Percentiles rank a stretch among this genome's conserved stretches.
phyloP scores from a whole-genome alignment of 2,797 vertebrate species.

The Rhabdomys pumilio region DNA sequence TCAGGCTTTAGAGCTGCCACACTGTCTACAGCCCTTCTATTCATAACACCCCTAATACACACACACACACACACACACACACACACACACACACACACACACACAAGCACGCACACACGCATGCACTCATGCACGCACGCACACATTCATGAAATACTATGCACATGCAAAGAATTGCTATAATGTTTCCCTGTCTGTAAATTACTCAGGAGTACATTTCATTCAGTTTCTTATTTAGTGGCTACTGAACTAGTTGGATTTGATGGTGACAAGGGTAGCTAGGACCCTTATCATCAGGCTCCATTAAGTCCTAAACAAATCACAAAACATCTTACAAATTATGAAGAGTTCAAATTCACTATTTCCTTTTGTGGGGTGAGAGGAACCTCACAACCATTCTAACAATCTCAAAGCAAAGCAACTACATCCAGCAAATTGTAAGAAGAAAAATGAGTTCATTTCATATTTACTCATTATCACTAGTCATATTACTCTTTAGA shows the following conservation, averaged over 20 bases:
- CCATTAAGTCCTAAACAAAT: not conserved
- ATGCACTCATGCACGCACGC: not conserved
- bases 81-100: not conserved
- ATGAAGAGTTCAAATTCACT: not conserved
- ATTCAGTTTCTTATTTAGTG: constrained; percentile 6
- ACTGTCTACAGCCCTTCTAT: not conserved
- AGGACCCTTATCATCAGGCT: not conserved
- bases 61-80: too few relatives aligned
- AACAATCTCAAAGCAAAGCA: not conserved
- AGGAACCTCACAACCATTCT: not conserved
- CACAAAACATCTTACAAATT: not conserved
- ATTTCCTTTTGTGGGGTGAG: not conserved
- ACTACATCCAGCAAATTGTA: not conserved
- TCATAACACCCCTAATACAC: not conserved
- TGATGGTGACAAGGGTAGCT: not conserved
- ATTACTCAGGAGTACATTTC: not conserved
- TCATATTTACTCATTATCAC: not conserved
- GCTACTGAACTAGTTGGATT: not conserved
- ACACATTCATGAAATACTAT: not conserved
- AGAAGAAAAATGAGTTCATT: not conserved
- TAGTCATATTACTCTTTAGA: not conserved
- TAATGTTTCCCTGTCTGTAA: not conserved
- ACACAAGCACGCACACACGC: not conserved
- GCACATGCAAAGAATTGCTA: not conserved
- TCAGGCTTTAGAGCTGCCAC: not conserved